Base-by-base conservation (phyloP, 2,888 invertebrate species). In the Strigamia transsilvanica region DNA sequence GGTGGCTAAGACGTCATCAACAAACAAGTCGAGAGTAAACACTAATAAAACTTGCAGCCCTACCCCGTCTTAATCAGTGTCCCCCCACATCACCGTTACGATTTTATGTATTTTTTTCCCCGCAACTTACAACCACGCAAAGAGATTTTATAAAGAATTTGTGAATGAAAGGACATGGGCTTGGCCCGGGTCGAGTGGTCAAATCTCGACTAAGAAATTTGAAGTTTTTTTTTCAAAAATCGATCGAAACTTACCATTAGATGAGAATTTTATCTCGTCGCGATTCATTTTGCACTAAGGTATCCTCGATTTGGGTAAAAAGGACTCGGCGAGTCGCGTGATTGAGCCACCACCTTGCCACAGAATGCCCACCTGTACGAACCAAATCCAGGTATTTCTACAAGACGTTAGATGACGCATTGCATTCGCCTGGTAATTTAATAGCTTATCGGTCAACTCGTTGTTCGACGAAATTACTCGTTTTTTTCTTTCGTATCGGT, bases 361-460 rank as follows among this genome's bases (percentile, higher is more conserved):
- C 73, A 73, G 73, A 73, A 73, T 73, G 73, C 73, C 73, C 73
- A 73, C 73, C 73, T 73, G 73, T 73, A 27, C 73, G 32, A 73
- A 73, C 73, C 73, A 32, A 66, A 73, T 51, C 73, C 73, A 73
- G n/a, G n/a, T 27, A 12, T 32, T n/a, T 32, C 10, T 12, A n/a
- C 32, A 73, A 73, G 73, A 73, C 73, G 73, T 6, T 12, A 15
- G 2, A 6, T 27, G 12, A 73, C 27, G 27, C 13, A 12, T 73
- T 73, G 27, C 73, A 15, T 73, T 32, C 32, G 5, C 32, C 73
- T 27, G 73, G 73, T 32, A 12, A 12, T 10, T 73, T 73, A 73
- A 73, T 73, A 7, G 73, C 12, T 32, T 32, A 27, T 73, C 23
- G 23, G 10, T 12, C 18, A n/a, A 7, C 18, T 12, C 27, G 42